A percentile compares a stretch with the other conserved stretches of the same genome.
Evolutionary conservation across 2,113 vertebrate genomes (phyloP).

Genomic region (Neotoma lepida): DNA sequence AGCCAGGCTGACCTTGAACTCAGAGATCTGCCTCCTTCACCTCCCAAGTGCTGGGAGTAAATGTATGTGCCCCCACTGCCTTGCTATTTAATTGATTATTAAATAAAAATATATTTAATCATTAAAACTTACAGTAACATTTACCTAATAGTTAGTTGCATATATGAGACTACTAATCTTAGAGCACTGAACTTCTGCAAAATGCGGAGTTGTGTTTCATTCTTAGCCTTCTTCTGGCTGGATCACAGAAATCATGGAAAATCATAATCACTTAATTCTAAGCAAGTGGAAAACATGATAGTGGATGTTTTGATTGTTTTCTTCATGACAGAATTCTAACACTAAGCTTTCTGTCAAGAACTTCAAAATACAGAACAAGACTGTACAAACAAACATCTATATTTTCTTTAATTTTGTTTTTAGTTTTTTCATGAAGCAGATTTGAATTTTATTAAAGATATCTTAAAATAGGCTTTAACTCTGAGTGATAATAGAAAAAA

Average conservation of each 20-base stretch:
- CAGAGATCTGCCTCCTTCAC: no score
- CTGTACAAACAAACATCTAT: background rate
- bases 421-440: background rate
- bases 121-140: background rate
- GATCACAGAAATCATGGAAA: background rate
- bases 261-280: background rate
- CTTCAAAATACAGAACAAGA: background rate
- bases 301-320: background rate
- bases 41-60: no score
- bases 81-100: background rate
- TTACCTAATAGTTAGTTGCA: background rate
- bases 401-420: background rate
- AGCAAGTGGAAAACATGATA: accelerated
- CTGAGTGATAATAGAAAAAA: background rate
- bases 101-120: background rate
- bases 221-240: background rate
- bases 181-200: background rate
- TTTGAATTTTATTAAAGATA: background rate
- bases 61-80: no score
- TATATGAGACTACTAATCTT: background rate
- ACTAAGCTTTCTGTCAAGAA: background rate
- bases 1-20: no score
- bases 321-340: background rate
- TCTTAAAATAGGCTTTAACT: background rate
- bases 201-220: background rate